Conservation (phyloP, 2,797 vertebrate genomes). For the Coendou prehensilis region DNA sequence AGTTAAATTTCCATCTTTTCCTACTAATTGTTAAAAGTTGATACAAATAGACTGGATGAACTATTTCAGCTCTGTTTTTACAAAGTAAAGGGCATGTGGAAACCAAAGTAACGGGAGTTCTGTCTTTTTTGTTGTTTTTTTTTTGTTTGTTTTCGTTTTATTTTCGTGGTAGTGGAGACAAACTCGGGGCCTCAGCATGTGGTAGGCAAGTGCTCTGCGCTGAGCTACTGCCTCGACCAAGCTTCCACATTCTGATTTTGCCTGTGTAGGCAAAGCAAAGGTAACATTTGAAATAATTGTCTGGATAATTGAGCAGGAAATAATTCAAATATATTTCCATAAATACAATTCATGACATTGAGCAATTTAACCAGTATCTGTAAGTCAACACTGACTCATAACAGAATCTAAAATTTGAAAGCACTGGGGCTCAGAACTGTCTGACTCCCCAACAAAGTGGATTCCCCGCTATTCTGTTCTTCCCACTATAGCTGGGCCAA, state of each 20-base stretch:
- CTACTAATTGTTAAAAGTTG: background rate
- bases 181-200: background rate
- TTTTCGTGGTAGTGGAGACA: background rate
- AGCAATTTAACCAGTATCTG: background rate
- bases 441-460: background rate
- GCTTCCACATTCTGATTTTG: background rate
- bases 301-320: constrained; percentile 20
- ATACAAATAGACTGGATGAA: background rate
- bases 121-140: background rate
- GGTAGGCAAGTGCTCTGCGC: background rate
- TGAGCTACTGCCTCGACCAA: background rate
- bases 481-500: background rate
- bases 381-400: background rate
- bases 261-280: background rate
- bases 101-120: background rate
- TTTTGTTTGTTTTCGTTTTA: background rate
- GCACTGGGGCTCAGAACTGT: background rate
- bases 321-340: constrained; percentile 3
- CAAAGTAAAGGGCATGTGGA: background rate
- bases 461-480: background rate
- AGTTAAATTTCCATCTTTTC: constrained; percentile 33
- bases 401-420: constrained; percentile 17
- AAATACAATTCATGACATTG: background rate
- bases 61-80: background rate
- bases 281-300: background rate